A percentile compares a stretch with the other conserved stretches of the same genome.
Conservation (phyloP, 2,888 invertebrate genomes). For the Cancer borealis region DNA sequence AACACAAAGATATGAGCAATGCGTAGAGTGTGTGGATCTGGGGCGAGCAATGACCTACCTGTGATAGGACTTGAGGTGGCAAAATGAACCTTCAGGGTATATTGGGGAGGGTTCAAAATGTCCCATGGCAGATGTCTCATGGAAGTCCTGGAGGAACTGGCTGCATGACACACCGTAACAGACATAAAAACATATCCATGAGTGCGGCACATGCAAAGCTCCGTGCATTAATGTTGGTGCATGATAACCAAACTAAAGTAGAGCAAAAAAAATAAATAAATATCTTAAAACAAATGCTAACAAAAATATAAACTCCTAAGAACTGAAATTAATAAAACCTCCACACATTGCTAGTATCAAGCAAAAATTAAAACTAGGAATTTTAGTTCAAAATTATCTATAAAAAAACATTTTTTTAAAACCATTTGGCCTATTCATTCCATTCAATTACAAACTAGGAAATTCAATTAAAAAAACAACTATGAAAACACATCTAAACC, state of each 20-base stretch:
- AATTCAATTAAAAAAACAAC: not conserved
- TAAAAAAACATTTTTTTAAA: not conserved
- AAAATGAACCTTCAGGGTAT: conserved; percentile 73
- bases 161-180: conserved; percentile 62
- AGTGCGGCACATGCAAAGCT: conserved; percentile 62
- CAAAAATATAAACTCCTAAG: not conserved
- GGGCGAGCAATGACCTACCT: conserved; percentile 63
- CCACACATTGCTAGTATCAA: not conserved
- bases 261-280: not conserved
- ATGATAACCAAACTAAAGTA: not conserved
- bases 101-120: conserved; percentile 73
- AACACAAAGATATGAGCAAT: not conserved
- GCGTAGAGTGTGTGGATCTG: not conserved
- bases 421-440: not conserved
- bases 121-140: conserved; percentile 71
- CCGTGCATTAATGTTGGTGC: conserved; percentile 13
- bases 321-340: not conserved
- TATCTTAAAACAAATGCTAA: not conserved
- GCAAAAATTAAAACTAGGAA: not conserved
- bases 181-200: conserved; percentile 57
- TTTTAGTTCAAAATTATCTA: not conserved
- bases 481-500: not conserved
- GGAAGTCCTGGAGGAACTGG: conserved; percentile 76
- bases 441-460: not conserved
- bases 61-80: conserved; percentile 70